These are phyloP conservation scores for Helostoma temminkii DNA, from an alignment of 2,797 vertebrate genomes.

Conservation along the genomic window DNA sequence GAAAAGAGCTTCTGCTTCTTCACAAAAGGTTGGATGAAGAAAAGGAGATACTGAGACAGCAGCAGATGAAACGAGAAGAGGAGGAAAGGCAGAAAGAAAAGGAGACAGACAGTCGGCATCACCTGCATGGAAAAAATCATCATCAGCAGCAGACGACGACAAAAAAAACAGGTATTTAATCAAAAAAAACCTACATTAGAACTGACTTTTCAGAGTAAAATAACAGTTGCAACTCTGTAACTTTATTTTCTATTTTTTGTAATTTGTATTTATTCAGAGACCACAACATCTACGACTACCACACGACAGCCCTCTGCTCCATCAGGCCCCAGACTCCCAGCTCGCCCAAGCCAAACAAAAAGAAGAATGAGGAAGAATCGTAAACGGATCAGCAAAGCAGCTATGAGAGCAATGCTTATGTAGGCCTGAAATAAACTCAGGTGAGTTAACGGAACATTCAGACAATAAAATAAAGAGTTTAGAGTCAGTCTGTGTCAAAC, in stretches of 20 bases:
- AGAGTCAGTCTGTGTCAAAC: not conserved
- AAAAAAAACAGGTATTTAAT: constrained; percentile 75
- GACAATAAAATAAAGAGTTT: too few species aligned
- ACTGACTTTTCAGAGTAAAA: not conserved
- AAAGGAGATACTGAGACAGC: constrained; percentile 75
- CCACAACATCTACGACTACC: constrained; percentile 52
- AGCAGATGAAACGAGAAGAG: constrained; percentile 71
- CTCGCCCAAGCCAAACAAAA: constrained; percentile 50
- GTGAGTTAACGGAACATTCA: constrained; percentile 41
- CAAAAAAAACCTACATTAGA: too few species aligned
- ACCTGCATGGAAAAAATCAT: constrained; percentile 65
- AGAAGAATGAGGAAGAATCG: constrained; percentile 81
- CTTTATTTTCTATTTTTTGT: not conserved
- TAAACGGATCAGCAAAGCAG: constrained; percentile 86
- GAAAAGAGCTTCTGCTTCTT: constrained; percentile 77
- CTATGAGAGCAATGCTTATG: constrained; percentile 88
- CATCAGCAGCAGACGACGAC: constrained; percentile 71
- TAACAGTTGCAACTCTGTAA: not conserved
- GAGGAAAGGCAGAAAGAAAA: constrained; percentile 56
- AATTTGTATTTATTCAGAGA: constrained; percentile 48
- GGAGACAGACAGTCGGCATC: constrained; percentile 49
- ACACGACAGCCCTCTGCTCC: constrained; percentile 44
- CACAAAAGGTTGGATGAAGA: constrained; percentile 82
- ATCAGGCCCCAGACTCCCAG: constrained; percentile 56
- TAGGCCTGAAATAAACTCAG: constrained; percentile 59